Evolutionary conservation across 2,888 invertebrate species (phyloP), one percentile per base, ranked within the genome.

Genomic region (Lochmaea capreae): DNA sequence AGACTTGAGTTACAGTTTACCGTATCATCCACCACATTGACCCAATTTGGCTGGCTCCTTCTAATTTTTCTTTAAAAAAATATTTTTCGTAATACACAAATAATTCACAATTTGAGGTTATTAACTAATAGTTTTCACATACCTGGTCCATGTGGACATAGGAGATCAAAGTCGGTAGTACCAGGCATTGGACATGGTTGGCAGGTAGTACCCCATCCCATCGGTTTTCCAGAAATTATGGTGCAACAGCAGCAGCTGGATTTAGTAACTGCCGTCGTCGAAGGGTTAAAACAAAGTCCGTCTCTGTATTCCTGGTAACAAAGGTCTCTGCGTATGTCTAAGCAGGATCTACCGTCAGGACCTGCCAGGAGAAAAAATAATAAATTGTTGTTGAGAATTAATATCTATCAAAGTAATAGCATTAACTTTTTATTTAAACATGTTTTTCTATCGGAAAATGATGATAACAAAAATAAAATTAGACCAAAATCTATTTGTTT

Each of bases 201-300:
- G 85, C 95, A 96, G 6, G 90, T 91, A 1, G 90, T 93, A 2
- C 96, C 96, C 95, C 95, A 96, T 10, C 94, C 95, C 87, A 94
- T 89, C 11, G 91, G 89, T 79, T 92, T 90, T 0, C 93, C 93
- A 79, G 90, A 81, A 54, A 91, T 89, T 11, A 91, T 89, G 0
- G 91, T 91, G 80, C 94, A 94, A 85, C 96, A 96, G 84, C 96
- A 96, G 81, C 96, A 96, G 82, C 93, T 93, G 0, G 95, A 95
- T 83, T 94, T 92, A 0, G 95, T 94, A n/a, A 95, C 93, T 0
- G 94, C 92, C 11, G 90, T 90, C 3, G 91, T 89, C 0, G 94
- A 93, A 0, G 95, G 94, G 77, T 93, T 93, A 69, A 92, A 90
- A 83, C 96, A 96, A 73, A 93, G 91, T 0, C 93, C 95, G 77